Evolutionary conservation across 2,113 vertebrate genomes (phyloP), one percentile per base, ranked within the genome.

Genomic region (Callipepla squamata): DNA sequence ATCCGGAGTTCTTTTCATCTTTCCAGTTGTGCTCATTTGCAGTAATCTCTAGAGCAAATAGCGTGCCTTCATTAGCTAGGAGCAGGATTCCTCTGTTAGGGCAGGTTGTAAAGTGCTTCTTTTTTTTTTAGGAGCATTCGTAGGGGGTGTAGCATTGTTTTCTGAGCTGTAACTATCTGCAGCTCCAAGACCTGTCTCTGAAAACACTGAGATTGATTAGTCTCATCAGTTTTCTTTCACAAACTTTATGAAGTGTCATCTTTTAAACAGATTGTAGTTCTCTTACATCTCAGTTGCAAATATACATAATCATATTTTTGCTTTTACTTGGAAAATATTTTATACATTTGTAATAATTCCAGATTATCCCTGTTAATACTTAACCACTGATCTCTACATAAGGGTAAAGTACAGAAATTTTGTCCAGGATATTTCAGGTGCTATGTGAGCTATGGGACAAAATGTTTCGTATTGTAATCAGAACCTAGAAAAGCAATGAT

Each of bases 91-190:
- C 34, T 58, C 23, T 21, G n/a, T 74, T 69, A n/a, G 22, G 13
- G 42, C 0, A 0, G 59, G 23, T 26, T 68, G 55, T 53, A 68
- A 63, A 77, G 36, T 0, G 8, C 10, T 36, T 13, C 68, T 38
- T 14, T 51, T 50, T 40, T 86, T 11, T 53, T 65, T 44, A 45
- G 73, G 61, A 42, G 25, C 42, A n/a, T 28, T 65, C 6, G 4
- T 23, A 51, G 48, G 48, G 48, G n/a, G 5, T 48, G 78, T 48
- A 69, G 12, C 5, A 19, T 44, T 57, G 21, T 2, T 63, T 78
- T 53, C 34, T 45, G 61, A 82, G 48, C 32, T 78, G 13, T 23
- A 50, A 36, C 40, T 76, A 42, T 16, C 25, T 68, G 38, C 20
- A 51, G 9, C 42, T 36, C 57, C 20, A 78, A 73, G 57, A 40